Base-by-base conservation (phyloP, 2,888 invertebrate species). In the Caenorhabditis wallacei region DNA sequence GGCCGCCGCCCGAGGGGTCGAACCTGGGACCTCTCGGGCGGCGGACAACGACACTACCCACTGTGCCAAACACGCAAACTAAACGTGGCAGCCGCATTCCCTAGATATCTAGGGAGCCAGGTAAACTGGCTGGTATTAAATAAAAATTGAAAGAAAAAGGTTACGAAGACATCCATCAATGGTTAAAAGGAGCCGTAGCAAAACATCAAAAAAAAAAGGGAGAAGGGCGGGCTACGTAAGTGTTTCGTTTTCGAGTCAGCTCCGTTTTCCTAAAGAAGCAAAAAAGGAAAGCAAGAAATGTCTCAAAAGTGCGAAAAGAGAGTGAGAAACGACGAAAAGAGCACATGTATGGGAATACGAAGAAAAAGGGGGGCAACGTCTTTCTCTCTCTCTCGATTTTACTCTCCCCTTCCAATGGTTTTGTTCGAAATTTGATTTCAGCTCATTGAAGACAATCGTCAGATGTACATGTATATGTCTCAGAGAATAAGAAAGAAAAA, bases 391-490 rank as follows among this genome's bases (percentile, higher is more conserved):
- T 48, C 46, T 18, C 43, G n/a, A n/a, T 48, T 5, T 18, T 48
- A 18, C 46, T 48, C 66, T 37, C 35, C 13, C 26, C 30, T 20
- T 20, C 48, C 75, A 57, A 46, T 54, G 70, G 78, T 70, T 79
- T 79, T 79, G 78, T 79, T 79, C 78, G 78, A 79, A 79, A 79
- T 79, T 79, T 79, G 78, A 79, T 79, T 79, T 79, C 78, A 70
- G 63, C 69, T 70, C 78, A 79, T 79, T 70, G 78, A 79, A 79
- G 78, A 79, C 78, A 79, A 79, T 79, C 48, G 69, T 61, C 75
- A 66, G 48, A 57, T 57, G 66, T 53, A 54, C 48, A 69, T 69
- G 40, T 57, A 66, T 37, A 61, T 20, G 30, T 40, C 22, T 18
- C 20, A 30, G 30, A 30, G 30, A 30, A 30, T 30, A 64, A 16